Percentiles rank a stretch among this genome's conserved stretches.
These are phyloP conservation scores for Novumbra hubbsi DNA, from an alignment of 2,797 vertebrate genomes.

Conservation along the genomic window DNA sequence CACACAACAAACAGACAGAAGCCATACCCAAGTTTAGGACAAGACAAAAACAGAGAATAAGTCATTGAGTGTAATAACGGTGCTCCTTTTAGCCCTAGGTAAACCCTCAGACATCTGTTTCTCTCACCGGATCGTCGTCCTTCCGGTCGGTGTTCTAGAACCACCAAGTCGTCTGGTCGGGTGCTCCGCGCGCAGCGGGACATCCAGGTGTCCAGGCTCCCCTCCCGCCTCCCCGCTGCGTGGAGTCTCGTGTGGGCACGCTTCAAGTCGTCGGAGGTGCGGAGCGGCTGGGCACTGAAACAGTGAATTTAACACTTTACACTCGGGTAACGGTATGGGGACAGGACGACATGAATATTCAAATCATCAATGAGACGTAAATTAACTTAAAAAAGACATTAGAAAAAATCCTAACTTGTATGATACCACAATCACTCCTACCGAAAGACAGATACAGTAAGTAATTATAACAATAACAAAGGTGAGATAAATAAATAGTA, in stretches of 20 bases:
- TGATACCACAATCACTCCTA: not conserved
- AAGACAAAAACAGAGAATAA: not conserved
- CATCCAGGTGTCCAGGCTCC: conserved; percentile 32
- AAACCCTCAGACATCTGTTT: conserved; percentile 23
- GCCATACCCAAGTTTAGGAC: not conserved
- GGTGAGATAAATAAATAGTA: conserved; percentile 6
- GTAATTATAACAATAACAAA: not conserved
- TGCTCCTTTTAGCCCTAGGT: conserved; percentile 18
- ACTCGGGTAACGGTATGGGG: not conserved
- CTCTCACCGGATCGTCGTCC: conserved; percentile 35
- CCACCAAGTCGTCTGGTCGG: conserved; percentile 17
- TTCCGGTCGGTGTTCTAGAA: conserved; percentile 21
- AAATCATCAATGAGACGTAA: not conserved
- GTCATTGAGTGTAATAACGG: not conserved
- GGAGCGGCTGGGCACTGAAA: not conserved
- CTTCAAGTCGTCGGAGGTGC: not conserved
- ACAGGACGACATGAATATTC: not conserved
- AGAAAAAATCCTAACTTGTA: not conserved
- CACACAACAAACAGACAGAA: conserved; percentile 56
- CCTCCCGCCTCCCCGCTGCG: conserved; percentile 16
- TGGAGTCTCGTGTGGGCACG: conserved; percentile 14
- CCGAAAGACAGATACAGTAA: not conserved
- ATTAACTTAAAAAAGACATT: not conserved
- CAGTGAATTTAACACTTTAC: conserved; percentile 18
- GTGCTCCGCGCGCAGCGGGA: conserved; percentile 1